Evolutionary conservation across 2,888 invertebrate species (phyloP), one percentile per base, ranked within the genome.

Genomic region (Cheilosia impressa): DNA sequence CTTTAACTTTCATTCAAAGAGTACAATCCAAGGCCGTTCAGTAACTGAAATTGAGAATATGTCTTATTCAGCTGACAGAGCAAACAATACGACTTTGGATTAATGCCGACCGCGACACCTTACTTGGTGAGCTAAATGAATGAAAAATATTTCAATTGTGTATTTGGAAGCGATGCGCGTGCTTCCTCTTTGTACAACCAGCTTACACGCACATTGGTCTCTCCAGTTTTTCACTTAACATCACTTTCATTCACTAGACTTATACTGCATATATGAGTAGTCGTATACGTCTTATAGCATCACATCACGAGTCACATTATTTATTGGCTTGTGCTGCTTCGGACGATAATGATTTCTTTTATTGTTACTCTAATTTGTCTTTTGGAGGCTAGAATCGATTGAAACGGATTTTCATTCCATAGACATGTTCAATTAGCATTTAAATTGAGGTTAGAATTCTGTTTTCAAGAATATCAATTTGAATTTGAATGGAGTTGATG

Each of bases 161-260:
- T 27, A 43, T 58, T 58, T 72, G 57, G 47, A 68, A 55, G 24
- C 5, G 19, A 47, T 47, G 45, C 73, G 53, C n/a, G 31, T 27
- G 68, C 50, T 34, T 81, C 57, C 58, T 69, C 63, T 63, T 52
- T 45, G 38, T 43, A 60, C 41, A 60, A 60, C 17, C 3, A 43
- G 45, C 82, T 66, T 65, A 62, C 27, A 27, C 55, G 38, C 73
- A 24, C 22, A 65, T 57, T 7, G 3, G 27, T 69, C 60, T 66
- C 60, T 31, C 60, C 41, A 62, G 68, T 75, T 69, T 75, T 69
- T 69, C 80, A 63, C 24, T 63, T 15, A 24, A 62, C 27, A 45
- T 19, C 50, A 58, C 53, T 81, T 71, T 76, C 76, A 71, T 71
- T 77, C 45, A 71, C 6, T 9, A 47, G 47, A 15, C 45, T 65